Conservation (phyloP, 2,888 invertebrate genomes). For the Bursaphelenchus okinawaensis region DNA sequence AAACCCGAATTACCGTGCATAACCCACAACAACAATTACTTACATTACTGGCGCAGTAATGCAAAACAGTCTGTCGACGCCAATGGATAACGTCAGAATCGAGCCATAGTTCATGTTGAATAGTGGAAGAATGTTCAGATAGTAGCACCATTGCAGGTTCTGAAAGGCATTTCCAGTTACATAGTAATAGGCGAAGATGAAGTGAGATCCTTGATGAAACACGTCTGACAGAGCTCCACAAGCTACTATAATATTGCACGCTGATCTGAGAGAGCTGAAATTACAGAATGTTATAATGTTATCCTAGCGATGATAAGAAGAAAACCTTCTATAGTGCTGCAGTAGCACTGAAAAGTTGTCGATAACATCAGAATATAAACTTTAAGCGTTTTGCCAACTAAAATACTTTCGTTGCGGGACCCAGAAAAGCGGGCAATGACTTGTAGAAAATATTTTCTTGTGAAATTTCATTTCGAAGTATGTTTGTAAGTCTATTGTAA, state of each 20-base stretch:
- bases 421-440: too few species aligned
- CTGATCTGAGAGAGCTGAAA: not conserved
- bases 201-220: not conserved
- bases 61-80: not conserved
- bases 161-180: not conserved
- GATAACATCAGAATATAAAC: too few species aligned
- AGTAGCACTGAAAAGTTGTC: too few species aligned
- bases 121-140: not conserved
- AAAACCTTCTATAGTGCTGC: too few species aligned
- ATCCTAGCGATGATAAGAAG: too few species aligned
- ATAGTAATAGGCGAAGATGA: not conserved
- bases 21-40: not conserved
- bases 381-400: too few species aligned
- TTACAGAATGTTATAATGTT: not conserved
- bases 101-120: not conserved
- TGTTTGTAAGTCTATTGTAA: too few species aligned
- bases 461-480: too few species aligned
- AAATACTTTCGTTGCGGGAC: too few species aligned
- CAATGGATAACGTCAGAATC: not conserved
- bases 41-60: not conserved
- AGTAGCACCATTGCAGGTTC: not conserved
- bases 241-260: not conserved
- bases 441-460: too few species aligned
- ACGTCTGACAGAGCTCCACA: not conserved
- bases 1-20: too few species aligned